Evolutionary conservation across 2,113 vertebrate species (phyloP).

Genomic region (Ceyx melanurus): DNA sequence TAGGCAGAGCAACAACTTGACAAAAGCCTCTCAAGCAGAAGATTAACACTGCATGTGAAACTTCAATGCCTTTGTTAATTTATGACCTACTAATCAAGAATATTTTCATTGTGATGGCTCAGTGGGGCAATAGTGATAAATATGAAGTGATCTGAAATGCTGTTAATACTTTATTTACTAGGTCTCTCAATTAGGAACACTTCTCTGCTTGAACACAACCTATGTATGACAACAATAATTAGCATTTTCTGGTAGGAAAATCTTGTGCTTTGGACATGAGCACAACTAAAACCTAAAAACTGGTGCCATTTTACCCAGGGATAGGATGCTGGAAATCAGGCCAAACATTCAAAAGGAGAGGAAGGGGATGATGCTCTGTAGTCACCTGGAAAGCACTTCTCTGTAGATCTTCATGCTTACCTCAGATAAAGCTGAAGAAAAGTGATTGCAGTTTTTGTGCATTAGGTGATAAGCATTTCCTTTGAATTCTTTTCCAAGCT

Average conservation of each 20-base stretch:
- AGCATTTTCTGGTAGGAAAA: background rate
- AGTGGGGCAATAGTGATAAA: background rate
- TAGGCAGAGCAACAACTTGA: background rate
- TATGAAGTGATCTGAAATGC: background rate
- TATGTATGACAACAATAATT: background rate
- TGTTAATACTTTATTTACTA: background rate
- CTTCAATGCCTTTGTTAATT: background rate
- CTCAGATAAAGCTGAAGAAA: conserved; percentile 97
- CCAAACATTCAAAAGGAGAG: background rate
- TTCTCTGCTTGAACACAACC: background rate
- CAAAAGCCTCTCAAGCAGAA: conserved; percentile 17
- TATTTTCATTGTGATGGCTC: background rate
- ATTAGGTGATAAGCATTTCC: conserved; percentile 98
- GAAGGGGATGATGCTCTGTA: background rate
- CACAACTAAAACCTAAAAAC: background rate
- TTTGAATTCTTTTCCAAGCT: conserved; percentile 98
- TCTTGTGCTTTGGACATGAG: background rate
- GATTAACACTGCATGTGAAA: background rate
- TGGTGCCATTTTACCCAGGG: background rate
- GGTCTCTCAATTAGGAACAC: background rate
- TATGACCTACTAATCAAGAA: no score
- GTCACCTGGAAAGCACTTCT: background rate
- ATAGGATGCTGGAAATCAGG: background rate
- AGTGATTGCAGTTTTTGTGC: conserved; percentile 99
- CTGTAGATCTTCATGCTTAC: conserved; percentile 62